Conservation (phyloP, 2,888 invertebrate genomes). For the Furcula furcula region DNA sequence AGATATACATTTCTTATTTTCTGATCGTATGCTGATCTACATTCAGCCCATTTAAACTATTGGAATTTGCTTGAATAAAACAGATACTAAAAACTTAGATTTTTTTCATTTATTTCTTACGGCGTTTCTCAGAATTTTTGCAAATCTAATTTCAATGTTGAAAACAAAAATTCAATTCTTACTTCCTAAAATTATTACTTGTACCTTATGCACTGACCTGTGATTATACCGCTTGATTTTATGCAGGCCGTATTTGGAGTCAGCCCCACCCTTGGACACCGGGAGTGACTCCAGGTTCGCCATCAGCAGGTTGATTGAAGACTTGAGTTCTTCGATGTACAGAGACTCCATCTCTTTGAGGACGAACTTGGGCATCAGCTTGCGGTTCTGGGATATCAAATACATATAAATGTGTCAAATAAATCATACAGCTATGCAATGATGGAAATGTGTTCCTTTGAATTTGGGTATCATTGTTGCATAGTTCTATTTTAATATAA, state of each 20-base stretch:
- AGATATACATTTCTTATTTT: not conserved
- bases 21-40: not conserved
- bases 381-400: slow-evolving; percentile 94
- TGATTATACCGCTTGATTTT: slow-evolving; percentile 99
- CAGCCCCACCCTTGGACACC: slow-evolving; percentile 98
- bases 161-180: not conserved
- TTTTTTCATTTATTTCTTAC: too few species aligned
- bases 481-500: too few species aligned
- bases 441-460: too few species aligned
- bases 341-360: slow-evolving; percentile 99
- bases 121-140: not conserved
- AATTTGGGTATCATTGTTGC: too few species aligned
- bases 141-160: not conserved
- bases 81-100: too few species aligned
- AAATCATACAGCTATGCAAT: too few species aligned
- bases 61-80: too few species aligned
- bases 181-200: not conserved
- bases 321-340: slow-evolving; percentile 98
- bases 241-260: slow-evolving; percentile 98
- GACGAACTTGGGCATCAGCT: slow-evolving; percentile 99
- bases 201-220: slow-evolving; percentile 85
- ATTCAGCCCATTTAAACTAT: too few species aligned
- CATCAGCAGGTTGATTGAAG: slow-evolving; percentile 98
- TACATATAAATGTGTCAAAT: too few species aligned
- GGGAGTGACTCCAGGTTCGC: slow-evolving; percentile 99